phyloP scores from a whole-genome alignment of 2,888 invertebrate species.

The Troilus luridus region DNA sequence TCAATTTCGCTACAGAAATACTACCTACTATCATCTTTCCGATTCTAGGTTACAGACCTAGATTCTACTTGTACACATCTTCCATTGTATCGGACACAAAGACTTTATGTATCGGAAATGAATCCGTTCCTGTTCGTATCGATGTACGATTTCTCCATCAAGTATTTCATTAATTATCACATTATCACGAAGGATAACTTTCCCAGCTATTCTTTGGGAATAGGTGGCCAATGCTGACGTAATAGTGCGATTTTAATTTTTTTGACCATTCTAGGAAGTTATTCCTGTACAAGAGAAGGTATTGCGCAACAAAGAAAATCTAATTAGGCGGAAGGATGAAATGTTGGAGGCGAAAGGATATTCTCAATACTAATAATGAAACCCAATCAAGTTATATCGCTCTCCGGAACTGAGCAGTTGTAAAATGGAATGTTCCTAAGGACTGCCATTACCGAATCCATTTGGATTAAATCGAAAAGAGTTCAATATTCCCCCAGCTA shows the following conservation, averaged over 20 bases:
- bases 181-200: not conserved
- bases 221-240: not conserved
- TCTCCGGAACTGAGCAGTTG: not conserved
- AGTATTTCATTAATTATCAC: not conserved
- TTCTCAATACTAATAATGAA: not conserved
- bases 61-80: not conserved
- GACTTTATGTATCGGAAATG: not conserved
- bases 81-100: not conserved
- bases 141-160: not conserved
- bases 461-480: not conserved
- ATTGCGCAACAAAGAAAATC: not conserved
- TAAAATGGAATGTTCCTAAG: not conserved
- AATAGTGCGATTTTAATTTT: not conserved
- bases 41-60: not conserved
- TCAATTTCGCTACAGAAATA: not conserved
- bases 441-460: not conserved
- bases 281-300: not conserved
- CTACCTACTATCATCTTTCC: not conserved
- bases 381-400: not conserved
- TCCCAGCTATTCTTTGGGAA: not conserved
- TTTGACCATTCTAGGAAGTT: not conserved
- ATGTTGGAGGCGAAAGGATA: not conserved
- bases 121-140: not conserved
- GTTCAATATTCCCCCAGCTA: not conserved
- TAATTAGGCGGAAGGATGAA: conserved; percentile 14